These are phyloP conservation scores for Dryococelus australis DNA, from an alignment of 2,888 invertebrate species.

Conservation along the genomic window DNA sequence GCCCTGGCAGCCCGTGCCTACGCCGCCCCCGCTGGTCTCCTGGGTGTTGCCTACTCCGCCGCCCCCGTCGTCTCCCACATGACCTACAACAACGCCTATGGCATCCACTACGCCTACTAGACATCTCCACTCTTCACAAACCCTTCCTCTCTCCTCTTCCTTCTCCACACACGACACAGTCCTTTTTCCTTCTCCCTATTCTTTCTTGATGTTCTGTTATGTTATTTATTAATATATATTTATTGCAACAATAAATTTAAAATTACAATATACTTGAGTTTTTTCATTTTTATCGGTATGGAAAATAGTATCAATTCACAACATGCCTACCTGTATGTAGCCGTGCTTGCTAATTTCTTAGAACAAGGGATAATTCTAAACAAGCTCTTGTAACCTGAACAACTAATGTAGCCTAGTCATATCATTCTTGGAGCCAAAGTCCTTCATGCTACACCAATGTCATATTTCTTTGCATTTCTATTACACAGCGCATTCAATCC, in stretches of 20 bases:
- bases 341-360: too few species aligned
- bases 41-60: slow-evolving; percentile 68
- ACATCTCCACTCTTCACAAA: slow-evolving; percentile 52
- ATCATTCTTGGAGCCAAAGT: too few species aligned
- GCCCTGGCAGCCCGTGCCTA: slow-evolving; percentile 46
- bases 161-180: background rate
- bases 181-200: background rate
- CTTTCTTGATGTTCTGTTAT: background rate
- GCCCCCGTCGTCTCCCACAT: slow-evolving; percentile 70
- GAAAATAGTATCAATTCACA: too few species aligned
- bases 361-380: too few species aligned
- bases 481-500: too few species aligned
- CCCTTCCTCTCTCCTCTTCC: background rate
- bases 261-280: background rate
- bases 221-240: background rate
- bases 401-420: too few species aligned
- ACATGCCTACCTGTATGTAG: too few species aligned
- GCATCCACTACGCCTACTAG: slow-evolving; percentile 65
- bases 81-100: slow-evolving; percentile 65
- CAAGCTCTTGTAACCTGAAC: too few species aligned
- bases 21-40: slow-evolving; percentile 53
- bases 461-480: too few species aligned
- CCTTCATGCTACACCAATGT: too few species aligned
- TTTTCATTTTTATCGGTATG: too few species aligned
- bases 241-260: background rate